A percentile compares a stretch with the other conserved stretches of the same genome.
phyloP scores from a whole-genome alignment of 2,113 vertebrate species.

The Calidris pugnax region DNA sequence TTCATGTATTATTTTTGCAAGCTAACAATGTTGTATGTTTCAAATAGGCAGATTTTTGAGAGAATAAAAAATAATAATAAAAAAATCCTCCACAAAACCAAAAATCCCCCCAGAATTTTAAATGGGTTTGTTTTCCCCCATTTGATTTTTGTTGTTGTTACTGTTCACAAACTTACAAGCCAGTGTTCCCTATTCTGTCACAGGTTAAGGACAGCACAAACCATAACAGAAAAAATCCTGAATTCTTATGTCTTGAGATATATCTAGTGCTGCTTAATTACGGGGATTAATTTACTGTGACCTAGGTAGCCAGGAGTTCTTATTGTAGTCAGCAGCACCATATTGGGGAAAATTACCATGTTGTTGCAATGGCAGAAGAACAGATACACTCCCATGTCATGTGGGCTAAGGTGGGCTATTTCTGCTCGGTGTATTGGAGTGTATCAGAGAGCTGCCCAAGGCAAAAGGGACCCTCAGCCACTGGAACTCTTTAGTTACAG shows the following conservation, averaged over 20 bases:
- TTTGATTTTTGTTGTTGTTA: not conserved
- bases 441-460: not conserved
- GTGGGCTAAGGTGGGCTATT: not conserved
- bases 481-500: not conserved
- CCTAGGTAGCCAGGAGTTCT: not conserved
- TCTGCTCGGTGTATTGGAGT: not conserved
- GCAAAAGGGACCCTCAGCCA: not conserved
- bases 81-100: not conserved
- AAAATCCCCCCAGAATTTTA: not conserved
- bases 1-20: not conserved
- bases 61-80: not conserved
- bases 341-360: not conserved
- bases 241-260: not conserved
- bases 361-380: not conserved
- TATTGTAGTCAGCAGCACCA: not conserved
- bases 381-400: rapidly evolving
- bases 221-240: not conserved
- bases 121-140: not conserved
- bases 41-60: not conserved
- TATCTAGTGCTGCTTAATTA: not conserved
- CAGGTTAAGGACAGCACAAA: not conserved
- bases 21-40: not conserved
- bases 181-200: not conserved
- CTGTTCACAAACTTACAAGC: not conserved
- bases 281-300: not conserved